Percentiles rank a stretch among this genome's conserved stretches.
Conservation (phyloP, 2,888 invertebrate species). For the Horisme vitalbata region DNA sequence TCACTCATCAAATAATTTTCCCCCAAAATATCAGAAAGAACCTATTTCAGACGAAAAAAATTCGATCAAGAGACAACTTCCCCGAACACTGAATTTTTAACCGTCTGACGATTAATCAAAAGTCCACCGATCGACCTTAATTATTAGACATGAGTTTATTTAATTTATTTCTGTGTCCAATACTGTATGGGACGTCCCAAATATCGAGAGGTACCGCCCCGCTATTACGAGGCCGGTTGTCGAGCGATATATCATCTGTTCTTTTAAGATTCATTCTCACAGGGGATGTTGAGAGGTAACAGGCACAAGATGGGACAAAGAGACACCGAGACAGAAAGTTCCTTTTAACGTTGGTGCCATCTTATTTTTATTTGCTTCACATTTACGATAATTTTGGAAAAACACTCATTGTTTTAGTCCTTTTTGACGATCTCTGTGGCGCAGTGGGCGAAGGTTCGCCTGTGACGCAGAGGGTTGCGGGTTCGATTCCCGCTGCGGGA, state of each 20-base stretch:
- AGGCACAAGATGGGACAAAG: too few relatives aligned
- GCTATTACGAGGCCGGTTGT: slow-evolving; percentile 36
- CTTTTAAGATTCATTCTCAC: slow-evolving; percentile 21
- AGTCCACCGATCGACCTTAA: slow-evolving; percentile 48
- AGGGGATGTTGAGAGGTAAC: background rate
- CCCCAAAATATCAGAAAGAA: too few relatives aligned
- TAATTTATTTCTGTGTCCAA: slow-evolving; percentile 46
- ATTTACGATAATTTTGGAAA: too few relatives aligned
- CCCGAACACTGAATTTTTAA: slow-evolving; percentile 31
- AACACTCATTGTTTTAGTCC: too few relatives aligned
- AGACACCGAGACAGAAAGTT: too few relatives aligned
- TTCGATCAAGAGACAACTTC: slow-evolving; percentile 29
- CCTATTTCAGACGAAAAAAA: background rate
- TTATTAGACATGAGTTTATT: slow-evolving; percentile 52
- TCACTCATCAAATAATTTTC: too few relatives aligned
- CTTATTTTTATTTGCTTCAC: too few relatives aligned
- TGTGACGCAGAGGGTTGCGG: too few relatives aligned
- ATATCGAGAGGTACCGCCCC: slow-evolving; percentile 36
- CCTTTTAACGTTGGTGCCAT: too few relatives aligned
- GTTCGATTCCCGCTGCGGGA: too few relatives aligned
- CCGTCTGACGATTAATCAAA: slow-evolving; percentile 47
- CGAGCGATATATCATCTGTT: slow-evolving; percentile 33
- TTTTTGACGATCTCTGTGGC: too few relatives aligned
- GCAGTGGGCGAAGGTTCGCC: too few relatives aligned
- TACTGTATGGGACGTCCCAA: slow-evolving; percentile 42